Conservation (phyloP, 2,113 vertebrate species). For the Meriones unguiculatus region DNA sequence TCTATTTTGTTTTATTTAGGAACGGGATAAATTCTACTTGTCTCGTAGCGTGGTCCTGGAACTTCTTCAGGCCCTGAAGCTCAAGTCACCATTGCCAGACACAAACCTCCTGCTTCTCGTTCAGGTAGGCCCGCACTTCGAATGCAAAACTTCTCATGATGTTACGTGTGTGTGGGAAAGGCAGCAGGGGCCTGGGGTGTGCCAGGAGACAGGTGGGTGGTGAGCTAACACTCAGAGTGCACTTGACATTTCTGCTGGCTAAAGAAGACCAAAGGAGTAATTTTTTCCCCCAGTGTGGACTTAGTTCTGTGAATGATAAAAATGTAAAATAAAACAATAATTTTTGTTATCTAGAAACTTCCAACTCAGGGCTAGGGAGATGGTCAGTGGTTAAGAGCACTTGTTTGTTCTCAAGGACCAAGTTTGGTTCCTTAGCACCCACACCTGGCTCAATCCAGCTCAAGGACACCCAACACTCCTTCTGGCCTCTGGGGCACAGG, state of each 20-base stretch:
- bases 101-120: conserved; percentile 97
- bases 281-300: background rate
- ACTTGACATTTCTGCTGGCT: background rate
- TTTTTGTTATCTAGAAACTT: background rate
- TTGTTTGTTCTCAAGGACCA: no score
- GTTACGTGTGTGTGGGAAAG: conserved; percentile 8
- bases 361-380: background rate
- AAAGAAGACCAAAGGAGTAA: background rate
- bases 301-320: conserved; percentile 14
- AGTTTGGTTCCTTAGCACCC: background rate
- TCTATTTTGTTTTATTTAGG: conserved; percentile 87
- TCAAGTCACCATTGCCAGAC: conserved; percentile 97
- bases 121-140: conserved; percentile 90
- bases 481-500: background rate
- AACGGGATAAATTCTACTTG: conserved; percentile 99
- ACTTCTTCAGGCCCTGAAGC: conserved; percentile 97
- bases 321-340: background rate
- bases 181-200: background rate
- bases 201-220: background rate
- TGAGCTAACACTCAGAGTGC: background rate
- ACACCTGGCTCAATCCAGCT: background rate
- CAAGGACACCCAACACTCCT: background rate
- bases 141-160: conserved; percentile 27
- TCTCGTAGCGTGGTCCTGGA: conserved; percentile 97
- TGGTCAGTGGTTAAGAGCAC: background rate